phyloP scores from a whole-genome alignment of 1,140 invertebrate species.

The Pseudobourletiella spinata region DNA sequence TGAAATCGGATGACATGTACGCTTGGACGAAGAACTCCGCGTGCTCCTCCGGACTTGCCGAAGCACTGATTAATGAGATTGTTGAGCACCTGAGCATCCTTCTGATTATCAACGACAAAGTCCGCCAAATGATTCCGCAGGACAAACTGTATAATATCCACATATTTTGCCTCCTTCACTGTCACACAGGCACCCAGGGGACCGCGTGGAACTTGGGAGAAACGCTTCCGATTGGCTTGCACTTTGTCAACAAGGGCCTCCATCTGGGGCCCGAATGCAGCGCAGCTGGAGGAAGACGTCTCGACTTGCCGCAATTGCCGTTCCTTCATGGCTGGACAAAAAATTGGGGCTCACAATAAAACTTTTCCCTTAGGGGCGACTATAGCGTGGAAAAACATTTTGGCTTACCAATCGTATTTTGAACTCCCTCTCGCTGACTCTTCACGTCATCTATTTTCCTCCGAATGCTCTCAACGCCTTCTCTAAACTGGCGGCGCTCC shows the following conservation, averaged over 20 bases:
- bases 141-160: slow-evolving; percentile 15
- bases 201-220: slow-evolving; percentile 19
- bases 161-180: slow-evolving; percentile 26
- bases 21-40: background rate
- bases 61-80: slow-evolving; percentile 12
- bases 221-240: slow-evolving; percentile 14
- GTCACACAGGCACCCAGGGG: slow-evolving; percentile 29
- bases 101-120: slow-evolving; percentile 23
- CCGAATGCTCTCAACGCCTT: background rate
- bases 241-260: slow-evolving; percentile 18
- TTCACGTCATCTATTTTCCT: background rate
- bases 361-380: background rate
- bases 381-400: background rate
- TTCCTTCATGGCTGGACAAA: background rate
- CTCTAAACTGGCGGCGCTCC: slow-evolving; percentile 10
- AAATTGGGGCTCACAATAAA: background rate
- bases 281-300: slow-evolving; percentile 10
- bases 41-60: background rate
- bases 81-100: slow-evolving; percentile 9
- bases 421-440: background rate
- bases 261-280: slow-evolving; percentile 17
- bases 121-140: background rate
- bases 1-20: slow-evolving; percentile 1
- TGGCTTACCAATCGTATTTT: background rate
- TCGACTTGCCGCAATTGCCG: background rate